Evolutionary conservation across 2,888 invertebrate genomes (phyloP).

Genomic region (Cryptosula pallasiana): DNA sequence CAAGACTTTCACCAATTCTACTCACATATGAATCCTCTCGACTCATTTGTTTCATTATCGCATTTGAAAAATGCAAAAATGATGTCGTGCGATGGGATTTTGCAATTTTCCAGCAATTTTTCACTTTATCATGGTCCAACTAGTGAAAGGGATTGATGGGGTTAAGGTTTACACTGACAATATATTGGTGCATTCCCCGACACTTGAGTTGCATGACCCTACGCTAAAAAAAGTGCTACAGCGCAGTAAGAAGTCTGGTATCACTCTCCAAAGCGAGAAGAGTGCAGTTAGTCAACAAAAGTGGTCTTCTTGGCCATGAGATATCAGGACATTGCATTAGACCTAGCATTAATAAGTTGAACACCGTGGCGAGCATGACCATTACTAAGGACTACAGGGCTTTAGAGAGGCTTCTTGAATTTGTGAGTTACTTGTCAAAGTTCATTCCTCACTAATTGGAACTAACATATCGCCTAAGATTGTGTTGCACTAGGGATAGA

Average conservation of each 20-base stretch:
- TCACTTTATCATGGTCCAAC: background rate
- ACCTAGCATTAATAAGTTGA: background rate
- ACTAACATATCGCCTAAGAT: too few relatives aligned
- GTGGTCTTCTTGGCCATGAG: background rate
- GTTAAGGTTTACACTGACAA: conserved; percentile 1
- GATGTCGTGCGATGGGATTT: background rate
- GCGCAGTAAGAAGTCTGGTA: background rate
- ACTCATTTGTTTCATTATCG: background rate
- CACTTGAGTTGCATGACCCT: background rate
- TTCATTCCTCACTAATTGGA: background rate
- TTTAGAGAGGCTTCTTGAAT: background rate
- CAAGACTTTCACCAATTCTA: background rate
- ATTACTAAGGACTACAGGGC: background rate
- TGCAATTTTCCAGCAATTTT: background rate
- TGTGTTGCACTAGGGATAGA: too few relatives aligned
- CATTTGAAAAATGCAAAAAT: background rate
- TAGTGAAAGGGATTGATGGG: background rate
- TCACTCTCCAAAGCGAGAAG: background rate
- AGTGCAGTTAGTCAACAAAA: too few relatives aligned
- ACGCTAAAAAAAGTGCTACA: conserved; percentile 5
- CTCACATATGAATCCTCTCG: background rate
- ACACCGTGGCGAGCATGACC: background rate
- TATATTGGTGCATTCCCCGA: background rate
- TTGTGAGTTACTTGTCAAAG: conserved; percentile 6
- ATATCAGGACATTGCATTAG: background rate